Evolutionary conservation across 2,797 vertebrate genomes (phyloP).

Genomic region (Micromesistius poutassou): DNA sequence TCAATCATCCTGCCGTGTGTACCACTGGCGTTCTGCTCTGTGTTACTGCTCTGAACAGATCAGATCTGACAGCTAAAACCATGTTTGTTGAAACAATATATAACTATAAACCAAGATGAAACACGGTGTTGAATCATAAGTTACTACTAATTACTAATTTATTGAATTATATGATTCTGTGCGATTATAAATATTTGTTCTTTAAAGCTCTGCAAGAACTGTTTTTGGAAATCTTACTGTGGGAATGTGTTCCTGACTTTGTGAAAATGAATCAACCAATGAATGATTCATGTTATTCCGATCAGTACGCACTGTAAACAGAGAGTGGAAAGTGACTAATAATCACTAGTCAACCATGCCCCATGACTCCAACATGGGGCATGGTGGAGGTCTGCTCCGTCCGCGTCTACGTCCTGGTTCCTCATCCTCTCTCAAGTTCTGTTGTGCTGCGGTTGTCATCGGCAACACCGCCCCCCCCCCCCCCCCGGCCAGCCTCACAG

Average conservation of each 20-base stretch:
- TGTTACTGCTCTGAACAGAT: not conserved
- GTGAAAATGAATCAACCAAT: no score
- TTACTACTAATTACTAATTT: not conserved
- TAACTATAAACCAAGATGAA: not conserved
- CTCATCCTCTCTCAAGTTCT: not conserved
- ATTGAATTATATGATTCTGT: not conserved
- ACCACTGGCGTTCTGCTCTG: constrained; percentile 12
- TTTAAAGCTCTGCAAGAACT: no score
- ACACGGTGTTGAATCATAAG: not conserved
- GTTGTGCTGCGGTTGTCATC: not conserved
- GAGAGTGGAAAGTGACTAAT: no score
- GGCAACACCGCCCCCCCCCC: no score
- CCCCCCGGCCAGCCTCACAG: not conserved
- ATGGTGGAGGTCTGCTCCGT: no score
- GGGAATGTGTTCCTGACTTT: not conserved
- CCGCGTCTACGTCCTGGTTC: not conserved
- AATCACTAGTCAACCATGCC: no score
- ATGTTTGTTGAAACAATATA: not conserved
- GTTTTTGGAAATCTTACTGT: not conserved
- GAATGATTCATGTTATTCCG: no score
- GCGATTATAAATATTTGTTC: no score
- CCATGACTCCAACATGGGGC: no score
- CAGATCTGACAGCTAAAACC: not conserved
- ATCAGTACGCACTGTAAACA: no score
- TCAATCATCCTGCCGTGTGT: constrained; percentile 25